Conservation (phyloP, 1,140 invertebrate genomes). For the Philotrypesis tridentata region DNA sequence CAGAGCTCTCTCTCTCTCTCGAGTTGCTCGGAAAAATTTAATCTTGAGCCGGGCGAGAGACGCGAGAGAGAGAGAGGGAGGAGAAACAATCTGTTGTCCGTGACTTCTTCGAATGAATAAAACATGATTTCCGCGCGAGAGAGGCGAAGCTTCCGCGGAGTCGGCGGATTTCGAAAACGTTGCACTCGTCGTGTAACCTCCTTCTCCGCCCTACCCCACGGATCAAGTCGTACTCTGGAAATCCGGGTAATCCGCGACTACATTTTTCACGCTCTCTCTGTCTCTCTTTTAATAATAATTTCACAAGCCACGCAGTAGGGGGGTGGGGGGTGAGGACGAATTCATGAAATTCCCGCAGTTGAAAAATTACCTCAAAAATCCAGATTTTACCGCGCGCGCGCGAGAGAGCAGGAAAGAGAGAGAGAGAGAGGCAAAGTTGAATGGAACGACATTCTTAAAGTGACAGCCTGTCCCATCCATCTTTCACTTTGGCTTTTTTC, state of each 20-base stretch:
- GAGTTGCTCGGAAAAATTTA: no score
- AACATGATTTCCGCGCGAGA: no score
- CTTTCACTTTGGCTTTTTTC: slow-evolving; percentile 8
- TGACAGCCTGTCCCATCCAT: slow-evolving; percentile 4
- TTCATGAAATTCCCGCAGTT: neutral
- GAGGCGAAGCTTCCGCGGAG: no score
- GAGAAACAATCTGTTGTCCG: neutral
- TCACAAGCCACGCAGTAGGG: neutral
- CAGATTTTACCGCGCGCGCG: neutral
- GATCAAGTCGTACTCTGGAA: neutral
- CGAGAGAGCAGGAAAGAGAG: neutral
- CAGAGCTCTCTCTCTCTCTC: neutral
- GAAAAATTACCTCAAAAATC: neutral
- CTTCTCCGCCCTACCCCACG: no score
- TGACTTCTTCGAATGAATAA: no score
- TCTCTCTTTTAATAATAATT: neutral
- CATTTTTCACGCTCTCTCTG: neutral
- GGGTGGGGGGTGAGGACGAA: neutral
- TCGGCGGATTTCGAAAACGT: no score
- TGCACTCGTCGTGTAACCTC: neutral
- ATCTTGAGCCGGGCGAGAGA: no score
- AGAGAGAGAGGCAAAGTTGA: neutral
- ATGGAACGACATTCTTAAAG: neutral
- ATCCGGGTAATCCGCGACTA: neutral
- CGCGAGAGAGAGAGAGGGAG: no score